Evolutionary conservation across 2,888 invertebrate species (phyloP).

Genomic region (Horisme vitalbata): DNA sequence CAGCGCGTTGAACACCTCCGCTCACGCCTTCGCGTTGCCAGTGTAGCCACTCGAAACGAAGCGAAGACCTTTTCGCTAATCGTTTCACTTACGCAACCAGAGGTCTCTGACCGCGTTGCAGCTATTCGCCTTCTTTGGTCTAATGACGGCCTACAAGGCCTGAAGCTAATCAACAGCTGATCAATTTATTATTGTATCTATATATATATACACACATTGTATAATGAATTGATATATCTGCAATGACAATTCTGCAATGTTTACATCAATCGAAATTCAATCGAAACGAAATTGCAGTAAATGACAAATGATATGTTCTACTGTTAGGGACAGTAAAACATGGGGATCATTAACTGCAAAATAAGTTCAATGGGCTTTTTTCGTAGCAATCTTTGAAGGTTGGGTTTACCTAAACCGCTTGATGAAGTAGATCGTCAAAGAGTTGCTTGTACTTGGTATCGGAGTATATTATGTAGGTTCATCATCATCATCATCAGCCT

Average conservation of each 20-base stretch:
- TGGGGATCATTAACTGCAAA: too few species aligned
- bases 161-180: slow-evolving; percentile 1
- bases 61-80: slow-evolving; percentile 45
- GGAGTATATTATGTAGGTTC: too few species aligned
- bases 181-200: not conserved
- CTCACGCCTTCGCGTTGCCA: slow-evolving; percentile 14
- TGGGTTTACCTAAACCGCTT: too few species aligned
- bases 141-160: not conserved
- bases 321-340: too few species aligned
- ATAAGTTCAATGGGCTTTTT: not conserved
- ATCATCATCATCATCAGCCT: too few species aligned
- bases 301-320: too few species aligned
- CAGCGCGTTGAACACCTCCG: slow-evolving; percentile 27
- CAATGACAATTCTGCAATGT: too few species aligned
- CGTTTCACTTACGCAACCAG: slow-evolving; percentile 48
- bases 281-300: too few species aligned
- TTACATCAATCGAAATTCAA: too few species aligned
- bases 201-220: not conserved
- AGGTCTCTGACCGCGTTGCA: slow-evolving; percentile 28
- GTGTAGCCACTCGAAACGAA: slow-evolving; percentile 32
- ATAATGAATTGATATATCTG: not conserved
- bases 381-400: not conserved
- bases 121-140: slow-evolving; percentile 14
- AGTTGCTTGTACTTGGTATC: too few species aligned
- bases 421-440: too few species aligned